Base-by-base conservation (phyloP, 1,140 invertebrate species). In the Fopius arisanus region DNA sequence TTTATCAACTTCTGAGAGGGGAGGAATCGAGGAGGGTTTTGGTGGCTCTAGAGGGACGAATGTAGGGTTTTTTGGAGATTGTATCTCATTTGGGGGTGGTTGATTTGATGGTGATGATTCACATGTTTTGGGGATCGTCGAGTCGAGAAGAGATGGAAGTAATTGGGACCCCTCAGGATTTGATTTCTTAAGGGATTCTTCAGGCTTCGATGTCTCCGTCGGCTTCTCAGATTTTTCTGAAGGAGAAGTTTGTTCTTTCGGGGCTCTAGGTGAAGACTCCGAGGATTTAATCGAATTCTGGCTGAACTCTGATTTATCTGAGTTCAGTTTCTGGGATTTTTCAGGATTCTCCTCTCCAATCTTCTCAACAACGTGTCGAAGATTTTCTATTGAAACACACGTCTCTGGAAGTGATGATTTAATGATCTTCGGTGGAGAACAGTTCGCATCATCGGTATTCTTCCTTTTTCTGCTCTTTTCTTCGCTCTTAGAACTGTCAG, bases 341-440 rank as follows among this genome's bases (percentile, higher is more conserved):
- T 78, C 69, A 33, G 81, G 78, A 14, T 77, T 80, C 62, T 72
- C 72, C n/a, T 84, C 82, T 9, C 80, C 82, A 66, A 85, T 85
- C 51, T 83, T 84, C 16, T 86, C 79, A 63, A 85, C 78, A 7
- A 85, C 84, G 5, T 84, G 78, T 62, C 80, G 81, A 23, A 86
- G 75, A 70, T 71, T 83, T 75, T 83, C 84, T n/a, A 86, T 86
- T 3, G 84, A 84, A 67, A 85, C 80, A 71, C 82, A 86, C 28
- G 81, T 85, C n/a, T 81, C 80, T 16, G 79, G 43, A 19, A 81
- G 76, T 29, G 81, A 76, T 12, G 72, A 40, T 66, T 77, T 80
- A 3, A 76, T 16, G 0, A 59, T 62, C 14, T 75, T 70, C 40
- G 74, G n/a, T 19, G 77, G 31, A 5, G 12, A n/a, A 23, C 51